Evolutionary conservation across 53 echinoderm and acorn worm genomes (phyloP), one percentile per base, ranked within the genome.

Genomic region (Echinometra lucunter): DNA sequence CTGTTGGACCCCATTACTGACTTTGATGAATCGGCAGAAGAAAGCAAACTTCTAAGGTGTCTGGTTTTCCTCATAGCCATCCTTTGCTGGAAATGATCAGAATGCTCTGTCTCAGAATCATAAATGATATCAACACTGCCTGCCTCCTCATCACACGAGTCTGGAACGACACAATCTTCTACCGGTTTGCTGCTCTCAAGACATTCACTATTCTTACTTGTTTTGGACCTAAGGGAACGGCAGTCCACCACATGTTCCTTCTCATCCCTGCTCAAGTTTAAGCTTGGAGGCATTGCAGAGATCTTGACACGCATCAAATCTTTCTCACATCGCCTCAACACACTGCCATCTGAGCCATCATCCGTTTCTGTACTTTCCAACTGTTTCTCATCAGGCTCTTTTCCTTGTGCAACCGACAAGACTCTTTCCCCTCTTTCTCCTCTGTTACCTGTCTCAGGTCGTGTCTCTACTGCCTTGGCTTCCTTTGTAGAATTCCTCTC

Each of bases 61-160:
- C 78, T 78, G 78, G 78, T 42, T 23, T 78, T 78, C 28, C 78
- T 78, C 78, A 78, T 38, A 42, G 78, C 42, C 78, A 69, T 69
- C 69, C 13, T 69, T 69, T 69, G 69, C 32, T 69, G 69, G 69
- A 78, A 42, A 78, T 78, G 21, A 42, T 78, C 78, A 4, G 42
- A 78, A 78, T 42, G 40, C 6, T 78, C 78, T 1, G 78, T 78
- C 6, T 78, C 78, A 1, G 78, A 35, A 23, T 38, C 38, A 42
- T 42, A 78, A 5, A 78, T 78, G 78, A 42, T 78, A 78, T 78
- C 78, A 40, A 42, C 78, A 40, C 78, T 21, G 18, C 40, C 42
- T 6, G 78, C 6, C 78, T 78, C 78, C 38, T 78, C 78, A 38
- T 35, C 35, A 35, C 78, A 78, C 18, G 78, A 78, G 42, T 78